Evolutionary conservation across 37 sponge, comb jelly and placozoan genomes (phyloP).

Genomic region (Theonella swinhoei): DNA sequence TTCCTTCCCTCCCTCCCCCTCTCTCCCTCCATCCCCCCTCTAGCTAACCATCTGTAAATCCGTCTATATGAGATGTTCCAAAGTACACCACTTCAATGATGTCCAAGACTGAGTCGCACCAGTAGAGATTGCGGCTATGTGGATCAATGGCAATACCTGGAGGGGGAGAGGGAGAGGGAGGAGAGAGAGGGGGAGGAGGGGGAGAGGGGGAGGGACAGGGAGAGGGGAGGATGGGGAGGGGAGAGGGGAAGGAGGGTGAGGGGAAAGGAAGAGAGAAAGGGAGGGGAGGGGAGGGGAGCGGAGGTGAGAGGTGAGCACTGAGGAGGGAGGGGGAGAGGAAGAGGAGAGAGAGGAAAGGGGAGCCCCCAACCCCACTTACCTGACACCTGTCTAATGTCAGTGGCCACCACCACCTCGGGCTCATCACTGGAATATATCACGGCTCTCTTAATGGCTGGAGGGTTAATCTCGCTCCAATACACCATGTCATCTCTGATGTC

Average conservation of each 20-base stretch:
- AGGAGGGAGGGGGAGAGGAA: too few species aligned
- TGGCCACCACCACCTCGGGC: constrained; percentile 16
- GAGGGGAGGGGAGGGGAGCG: too few species aligned
- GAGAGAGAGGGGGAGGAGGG: too few species aligned
- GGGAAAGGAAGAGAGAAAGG: too few species aligned
- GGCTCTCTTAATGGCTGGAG: constrained; percentile 49
- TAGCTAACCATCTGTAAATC: neutral
- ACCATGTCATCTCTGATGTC: constrained; percentile 15
- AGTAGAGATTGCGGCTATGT: constrained; percentile 59
- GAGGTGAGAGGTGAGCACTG: too few species aligned
- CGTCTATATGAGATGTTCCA: neutral
- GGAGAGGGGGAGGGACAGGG: too few species aligned
- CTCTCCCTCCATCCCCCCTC: too few species aligned
- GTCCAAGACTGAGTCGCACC: constrained; percentile 58
- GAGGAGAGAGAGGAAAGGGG: too few species aligned
- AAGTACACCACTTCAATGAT: constrained; percentile 41
- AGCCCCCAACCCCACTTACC: neutral
- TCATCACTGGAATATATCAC: constrained; percentile 34
- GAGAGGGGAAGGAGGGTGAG: too few species aligned
- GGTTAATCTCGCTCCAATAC: constrained; percentile 71
- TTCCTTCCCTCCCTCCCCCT: too few species aligned
- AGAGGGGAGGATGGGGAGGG: too few species aligned
- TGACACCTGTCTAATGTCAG: neutral
- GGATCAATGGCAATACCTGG: constrained; percentile 50
- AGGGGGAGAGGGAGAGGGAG: constrained; percentile 1